Evolutionary conservation across 2,888 invertebrate genomes (phyloP).

Genomic region (Leptinotarsa tumamoca): DNA sequence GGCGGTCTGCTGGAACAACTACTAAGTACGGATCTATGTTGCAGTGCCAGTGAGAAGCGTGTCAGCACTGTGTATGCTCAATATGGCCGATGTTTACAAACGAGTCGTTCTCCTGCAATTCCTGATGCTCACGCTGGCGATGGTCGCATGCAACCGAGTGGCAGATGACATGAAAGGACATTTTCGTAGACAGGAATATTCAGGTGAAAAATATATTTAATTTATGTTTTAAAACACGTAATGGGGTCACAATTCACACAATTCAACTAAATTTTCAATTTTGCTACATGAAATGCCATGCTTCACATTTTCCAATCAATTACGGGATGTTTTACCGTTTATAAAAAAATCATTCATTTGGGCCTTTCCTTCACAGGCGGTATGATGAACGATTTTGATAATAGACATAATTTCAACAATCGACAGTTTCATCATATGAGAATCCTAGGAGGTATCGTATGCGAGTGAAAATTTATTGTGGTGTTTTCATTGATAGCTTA

Average conservation of each 20-base stretch:
- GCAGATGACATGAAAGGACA: slow-evolving; percentile 22
- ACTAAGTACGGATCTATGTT: slow-evolving; percentile 33
- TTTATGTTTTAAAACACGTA: not conserved
- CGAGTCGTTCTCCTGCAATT: slow-evolving; percentile 24
- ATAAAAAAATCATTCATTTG: too few species aligned
- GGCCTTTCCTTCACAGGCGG: too few species aligned
- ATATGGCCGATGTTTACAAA: slow-evolving; percentile 40
- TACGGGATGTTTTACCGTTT: too few species aligned
- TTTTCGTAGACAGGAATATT: slow-evolving; percentile 28
- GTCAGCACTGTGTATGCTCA: slow-evolving; percentile 30
- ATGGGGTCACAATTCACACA: not conserved
- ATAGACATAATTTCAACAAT: too few species aligned
- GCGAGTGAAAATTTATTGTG: too few species aligned
- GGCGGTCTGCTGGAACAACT: slow-evolving; percentile 4
- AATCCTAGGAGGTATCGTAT: too few species aligned
- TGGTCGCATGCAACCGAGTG: slow-evolving; percentile 13
- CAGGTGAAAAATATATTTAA: slow-evolving; percentile 27
- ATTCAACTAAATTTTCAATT: too few species aligned
- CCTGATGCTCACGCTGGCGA: slow-evolving; percentile 30
- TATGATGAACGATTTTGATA: too few species aligned
- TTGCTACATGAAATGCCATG: too few species aligned
- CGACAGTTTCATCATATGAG: too few species aligned
- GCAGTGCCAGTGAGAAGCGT: slow-evolving; percentile 24
- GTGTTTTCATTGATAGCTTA: too few species aligned
- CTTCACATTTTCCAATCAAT: too few species aligned